Base-by-base conservation (phyloP, 2,797 vertebrate species). In the Cuculus canorus region DNA sequence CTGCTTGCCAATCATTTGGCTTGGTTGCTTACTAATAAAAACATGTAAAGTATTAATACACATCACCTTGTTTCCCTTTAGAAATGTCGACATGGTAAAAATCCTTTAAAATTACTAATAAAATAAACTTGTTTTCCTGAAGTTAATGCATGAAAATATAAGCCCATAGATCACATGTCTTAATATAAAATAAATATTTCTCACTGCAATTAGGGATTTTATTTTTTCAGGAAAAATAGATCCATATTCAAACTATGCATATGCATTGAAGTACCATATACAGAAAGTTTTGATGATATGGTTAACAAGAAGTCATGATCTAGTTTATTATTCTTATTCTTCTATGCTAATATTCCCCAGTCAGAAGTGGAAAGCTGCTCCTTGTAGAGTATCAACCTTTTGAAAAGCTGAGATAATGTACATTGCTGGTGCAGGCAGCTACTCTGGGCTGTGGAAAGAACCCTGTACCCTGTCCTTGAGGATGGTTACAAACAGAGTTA, bases 81-180 rank as follows among this genome's bases (percentile, higher is more conserved):
- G 64, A 80, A 86, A 84, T 25, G 28, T 87, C 91, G 82, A 94
- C n/a, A 86, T 77, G 56, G 81, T 23, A 88, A 30, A 68, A 95
- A 76, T 56, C 14, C 18, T 78, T 80, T 68, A 76, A 88, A 90
- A 41, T 33, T 54, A 53, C 27, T 54, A 81, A 68, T 65, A 48
- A 86, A 78, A 64, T 54, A 68, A 69, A 66, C 6, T 5, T 25
- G 11, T 80, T 18, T 79, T 79, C 33, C 59, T 84, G 24, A 95
- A 65, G 4, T 52, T 69, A 69, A n/a, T 53, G 17, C 32, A 83
- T 39, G 7, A 84, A 70, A 86, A 86, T 48, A 45, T 17, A 86
- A 68, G n/a, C 24, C 56, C 10, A 63, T 4, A 77, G 39, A 60
- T 16, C 10, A 30, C 7, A 30, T 21, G 9, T 32, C 24, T 68